Conservation (phyloP, 2,113 vertebrate genomes). For the Ochotona princeps region DNA sequence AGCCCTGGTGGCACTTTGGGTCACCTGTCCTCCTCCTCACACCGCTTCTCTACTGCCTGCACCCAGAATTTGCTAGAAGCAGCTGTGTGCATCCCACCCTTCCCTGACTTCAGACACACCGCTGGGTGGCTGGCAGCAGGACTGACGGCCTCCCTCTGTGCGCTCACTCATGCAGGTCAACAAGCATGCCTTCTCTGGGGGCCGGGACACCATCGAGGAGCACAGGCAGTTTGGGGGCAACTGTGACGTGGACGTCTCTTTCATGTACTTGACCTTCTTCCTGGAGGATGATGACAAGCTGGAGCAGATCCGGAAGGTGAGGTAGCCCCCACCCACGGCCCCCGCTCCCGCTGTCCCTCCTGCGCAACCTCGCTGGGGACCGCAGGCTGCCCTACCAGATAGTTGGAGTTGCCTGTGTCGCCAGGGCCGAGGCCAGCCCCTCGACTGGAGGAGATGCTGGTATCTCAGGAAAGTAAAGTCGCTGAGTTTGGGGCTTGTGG, state of each 20-base stretch:
- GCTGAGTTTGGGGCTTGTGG: no score
- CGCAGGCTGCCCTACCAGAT: no score
- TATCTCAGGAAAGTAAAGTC: background rate
- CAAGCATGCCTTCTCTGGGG: constrained; percentile 97
- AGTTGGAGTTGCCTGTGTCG: rapidly evolving
- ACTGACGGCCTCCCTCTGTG: rapidly evolving
- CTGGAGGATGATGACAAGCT: constrained; percentile 95
- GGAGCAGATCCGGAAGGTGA: constrained; percentile 95
- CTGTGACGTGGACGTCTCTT: constrained; percentile 95
- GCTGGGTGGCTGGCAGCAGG: background rate
- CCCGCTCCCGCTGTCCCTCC: background rate
- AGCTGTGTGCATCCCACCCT: background rate
- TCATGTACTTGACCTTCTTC: constrained; percentile 99
- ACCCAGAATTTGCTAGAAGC: no score
- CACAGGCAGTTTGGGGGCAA: constrained; percentile 95
- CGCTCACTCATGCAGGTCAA: constrained; percentile 90
- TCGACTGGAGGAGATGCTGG: rapidly evolving
- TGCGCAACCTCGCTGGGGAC: background rate
- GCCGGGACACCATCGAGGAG: constrained; percentile 96
- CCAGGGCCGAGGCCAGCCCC: background rate
- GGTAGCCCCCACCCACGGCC: rapidly evolving
- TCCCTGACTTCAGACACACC: background rate
- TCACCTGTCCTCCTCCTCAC: rapidly evolving
- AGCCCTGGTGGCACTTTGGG: background rate
- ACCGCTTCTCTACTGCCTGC: background rate